Conservation (phyloP, 2,888 invertebrate species). For the Cryptus viduatorius region DNA sequence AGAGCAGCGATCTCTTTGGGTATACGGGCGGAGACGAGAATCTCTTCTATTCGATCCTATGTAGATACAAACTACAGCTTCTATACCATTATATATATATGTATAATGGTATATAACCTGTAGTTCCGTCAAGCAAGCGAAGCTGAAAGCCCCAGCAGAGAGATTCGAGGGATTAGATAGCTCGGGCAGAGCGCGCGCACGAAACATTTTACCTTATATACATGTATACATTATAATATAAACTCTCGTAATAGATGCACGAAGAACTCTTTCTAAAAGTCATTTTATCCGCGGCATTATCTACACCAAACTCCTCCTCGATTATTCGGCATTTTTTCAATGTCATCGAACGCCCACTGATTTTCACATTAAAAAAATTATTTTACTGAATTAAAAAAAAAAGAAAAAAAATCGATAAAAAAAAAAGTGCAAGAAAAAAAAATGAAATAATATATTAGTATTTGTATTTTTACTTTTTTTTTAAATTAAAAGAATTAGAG, state of each 20-base stretch:
- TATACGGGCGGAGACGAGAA: neutral
- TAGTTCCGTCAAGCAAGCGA: neutral
- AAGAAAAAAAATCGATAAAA: too few species aligned
- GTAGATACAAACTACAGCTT: neutral
- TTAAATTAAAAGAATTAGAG: too few species aligned
- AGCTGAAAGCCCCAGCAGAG: neutral
- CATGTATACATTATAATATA: neutral
- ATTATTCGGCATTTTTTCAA: too few species aligned
- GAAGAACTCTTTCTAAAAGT: conserved; percentile 11
- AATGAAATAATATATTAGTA: too few species aligned
- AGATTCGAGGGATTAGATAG: conserved; percentile 37
- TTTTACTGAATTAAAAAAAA: too few species aligned
- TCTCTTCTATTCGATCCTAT: neutral
- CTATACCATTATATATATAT: neutral
- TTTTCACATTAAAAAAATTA: too few species aligned
- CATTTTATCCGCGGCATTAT: neutral
- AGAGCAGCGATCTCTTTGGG: neutral
- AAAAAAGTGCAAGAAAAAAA: too few species aligned
- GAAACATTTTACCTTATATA: conserved; percentile 20
- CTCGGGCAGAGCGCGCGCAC: neutral
- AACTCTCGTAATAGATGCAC: neutral
- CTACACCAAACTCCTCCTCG: too few species aligned
- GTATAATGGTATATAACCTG: neutral
- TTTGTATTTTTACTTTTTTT: too few species aligned
- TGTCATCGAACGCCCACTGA: too few species aligned